Percentiles rank a stretch among this genome's conserved stretches.
Evolutionary conservation across 2,113 vertebrate genomes (phyloP).

Genomic region (Cephalopholis sonnerati): DNA sequence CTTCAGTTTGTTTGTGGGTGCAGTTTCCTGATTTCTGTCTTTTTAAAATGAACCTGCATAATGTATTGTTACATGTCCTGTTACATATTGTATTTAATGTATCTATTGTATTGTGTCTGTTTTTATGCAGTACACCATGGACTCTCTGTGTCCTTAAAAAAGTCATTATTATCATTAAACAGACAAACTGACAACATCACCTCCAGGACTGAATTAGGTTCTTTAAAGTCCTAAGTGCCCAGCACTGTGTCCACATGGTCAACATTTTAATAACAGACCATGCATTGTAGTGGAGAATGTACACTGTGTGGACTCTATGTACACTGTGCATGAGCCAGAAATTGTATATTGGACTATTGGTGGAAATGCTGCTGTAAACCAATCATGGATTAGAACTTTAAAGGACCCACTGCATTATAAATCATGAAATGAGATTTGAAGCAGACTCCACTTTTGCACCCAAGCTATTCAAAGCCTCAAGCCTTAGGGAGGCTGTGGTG

Average conservation of each 20-base stretch:
- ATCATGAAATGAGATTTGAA: conserved; percentile 65
- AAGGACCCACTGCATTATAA: conserved; percentile 48
- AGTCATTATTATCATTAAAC: neutral
- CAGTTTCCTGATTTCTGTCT: too few relatives aligned
- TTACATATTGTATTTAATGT: too few relatives aligned
- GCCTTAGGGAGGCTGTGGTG: conserved; percentile 47
- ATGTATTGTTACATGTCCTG: too few relatives aligned
- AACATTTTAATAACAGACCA: conserved; percentile 2
- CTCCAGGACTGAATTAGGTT: neutral
- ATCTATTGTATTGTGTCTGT: too few relatives aligned
- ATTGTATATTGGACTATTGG: neutral
- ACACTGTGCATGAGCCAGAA: conserved; percentile 14
- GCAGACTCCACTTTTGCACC: conserved; percentile 54
- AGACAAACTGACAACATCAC: neutral
- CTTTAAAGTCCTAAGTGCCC: neutral
- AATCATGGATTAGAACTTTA: conserved; percentile 46
- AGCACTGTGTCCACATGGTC: neutral
- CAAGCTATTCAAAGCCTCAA: conserved; percentile 48
- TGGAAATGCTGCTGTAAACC: conserved; percentile 32
- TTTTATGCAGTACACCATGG: too few relatives aligned
- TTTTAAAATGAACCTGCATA: too few relatives aligned
- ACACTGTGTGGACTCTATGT: neutral
- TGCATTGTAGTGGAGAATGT: neutral
- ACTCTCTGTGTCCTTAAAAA: too few relatives aligned
- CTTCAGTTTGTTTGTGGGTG: too few relatives aligned